phyloP scores from a whole-genome alignment of 2,113 vertebrate genomes.

The Microcebus tavaratra region DNA sequence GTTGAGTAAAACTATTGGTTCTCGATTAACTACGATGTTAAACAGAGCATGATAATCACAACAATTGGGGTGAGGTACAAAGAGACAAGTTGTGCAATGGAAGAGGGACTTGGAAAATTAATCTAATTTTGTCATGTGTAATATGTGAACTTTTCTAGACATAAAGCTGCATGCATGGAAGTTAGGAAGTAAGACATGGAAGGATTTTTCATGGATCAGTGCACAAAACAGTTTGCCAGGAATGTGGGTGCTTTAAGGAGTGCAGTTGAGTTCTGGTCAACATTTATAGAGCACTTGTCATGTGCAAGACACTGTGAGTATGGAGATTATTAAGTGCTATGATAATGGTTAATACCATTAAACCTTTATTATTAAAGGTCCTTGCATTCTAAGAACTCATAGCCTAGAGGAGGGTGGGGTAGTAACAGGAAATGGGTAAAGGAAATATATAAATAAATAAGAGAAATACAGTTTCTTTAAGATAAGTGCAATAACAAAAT shows the following conservation, averaged over 20 bases:
- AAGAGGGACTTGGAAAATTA: neutral
- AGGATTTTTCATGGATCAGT: neutral
- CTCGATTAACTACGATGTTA: neutral
- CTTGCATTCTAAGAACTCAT: neutral
- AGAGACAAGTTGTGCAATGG: neutral
- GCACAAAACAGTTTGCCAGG: neutral
- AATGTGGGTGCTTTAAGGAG: neutral
- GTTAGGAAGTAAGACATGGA: neutral
- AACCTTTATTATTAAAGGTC: neutral
- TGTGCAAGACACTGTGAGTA: neutral
- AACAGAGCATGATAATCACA: neutral
- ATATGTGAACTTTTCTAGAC: neutral
- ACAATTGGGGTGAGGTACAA: neutral
- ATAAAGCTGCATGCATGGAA: neutral
- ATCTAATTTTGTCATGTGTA: neutral
- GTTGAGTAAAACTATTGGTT: neutral
- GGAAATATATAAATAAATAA: neutral
- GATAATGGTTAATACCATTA: neutral
- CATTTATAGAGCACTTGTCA: neutral
- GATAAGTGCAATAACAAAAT: neutral
- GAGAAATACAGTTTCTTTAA: neutral
- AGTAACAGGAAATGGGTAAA: neutral
- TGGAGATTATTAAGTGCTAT: neutral
- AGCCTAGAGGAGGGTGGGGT: neutral
- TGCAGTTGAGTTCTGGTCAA: neutral